A percentile compares a stretch with the other conserved stretches of the same genome.
phyloP scores from a whole-genome alignment of 2,888 invertebrate genomes.

The Pseudococcus longispinus region DNA sequence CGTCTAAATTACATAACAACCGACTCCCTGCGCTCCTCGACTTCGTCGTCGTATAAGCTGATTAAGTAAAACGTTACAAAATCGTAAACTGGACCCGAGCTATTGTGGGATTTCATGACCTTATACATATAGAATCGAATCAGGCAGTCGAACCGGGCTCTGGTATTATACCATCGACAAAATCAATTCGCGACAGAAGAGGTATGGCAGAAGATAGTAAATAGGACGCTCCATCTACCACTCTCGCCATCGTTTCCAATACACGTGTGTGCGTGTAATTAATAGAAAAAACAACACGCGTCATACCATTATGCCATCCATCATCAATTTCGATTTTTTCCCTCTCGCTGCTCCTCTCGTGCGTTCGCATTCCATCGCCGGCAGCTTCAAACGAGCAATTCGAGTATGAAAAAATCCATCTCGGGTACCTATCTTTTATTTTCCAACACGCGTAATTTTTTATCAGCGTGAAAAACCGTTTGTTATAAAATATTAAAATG shows the following conservation, averaged over 20 bases:
- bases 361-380: not conserved
- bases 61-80: slow-evolving; percentile 43
- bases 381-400: not conserved
- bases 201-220: not conserved
- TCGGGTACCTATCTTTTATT: not conserved
- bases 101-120: slow-evolving; percentile 36
- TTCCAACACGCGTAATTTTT: not conserved
- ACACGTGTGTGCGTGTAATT: not conserved
- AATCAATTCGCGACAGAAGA: not conserved
- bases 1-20: slow-evolving; percentile 20
- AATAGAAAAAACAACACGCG: not conserved
- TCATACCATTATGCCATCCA: not conserved
- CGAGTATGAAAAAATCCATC: not conserved
- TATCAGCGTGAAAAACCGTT: not conserved
- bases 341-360: not conserved
- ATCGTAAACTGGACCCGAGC: slow-evolving; percentile 31
- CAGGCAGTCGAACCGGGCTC: not conserved
- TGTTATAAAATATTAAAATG: not conserved
- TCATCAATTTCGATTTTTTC: not conserved
- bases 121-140: not conserved
- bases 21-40: not conserved
- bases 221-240: not conserved
- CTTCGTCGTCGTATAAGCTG: not conserved
- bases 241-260: not conserved
- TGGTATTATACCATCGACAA: not conserved